Conservation (phyloP, 1,140 invertebrate genomes). For the Dinoponera quadriceps region DNA sequence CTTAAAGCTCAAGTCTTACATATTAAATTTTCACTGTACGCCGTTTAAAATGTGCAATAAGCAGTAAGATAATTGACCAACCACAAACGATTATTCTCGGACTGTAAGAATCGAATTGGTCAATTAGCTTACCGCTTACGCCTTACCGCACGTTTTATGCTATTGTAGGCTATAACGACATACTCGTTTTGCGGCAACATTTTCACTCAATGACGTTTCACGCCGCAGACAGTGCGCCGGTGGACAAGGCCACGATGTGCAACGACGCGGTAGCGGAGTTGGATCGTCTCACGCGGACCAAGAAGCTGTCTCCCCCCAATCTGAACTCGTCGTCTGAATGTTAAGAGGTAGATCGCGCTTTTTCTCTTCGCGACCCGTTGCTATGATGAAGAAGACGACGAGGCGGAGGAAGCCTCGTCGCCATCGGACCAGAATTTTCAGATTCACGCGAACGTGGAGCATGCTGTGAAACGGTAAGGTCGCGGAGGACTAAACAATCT, state of each 20-base stretch:
- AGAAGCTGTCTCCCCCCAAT: slow-evolving; percentile 86
- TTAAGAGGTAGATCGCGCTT: slow-evolving; percentile 61
- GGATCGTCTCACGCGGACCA: slow-evolving; percentile 93
- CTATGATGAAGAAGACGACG: slow-evolving; percentile 4
- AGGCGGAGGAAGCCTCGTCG: not conserved
- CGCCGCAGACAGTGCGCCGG: slow-evolving; percentile 82
- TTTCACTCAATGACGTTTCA: not conserved
- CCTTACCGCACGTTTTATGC: no score
- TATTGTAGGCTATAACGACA: no score
- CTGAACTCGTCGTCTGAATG: slow-evolving; percentile 81
- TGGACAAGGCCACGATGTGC: slow-evolving; percentile 90
- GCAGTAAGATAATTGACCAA: no score
- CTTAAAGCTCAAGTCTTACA: no score
- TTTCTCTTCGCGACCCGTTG: slow-evolving; percentile 59
- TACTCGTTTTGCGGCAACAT: not conserved
- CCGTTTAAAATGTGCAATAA: no score
- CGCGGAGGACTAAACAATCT: slow-evolving; percentile 28
- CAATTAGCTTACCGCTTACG: no score
- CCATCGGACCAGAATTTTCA: slow-evolving; percentile 10
- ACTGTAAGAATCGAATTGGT: no score
- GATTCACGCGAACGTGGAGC: not conserved
- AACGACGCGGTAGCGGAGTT: slow-evolving; percentile 97
- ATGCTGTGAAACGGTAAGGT: not conserved
- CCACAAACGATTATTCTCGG: no score
- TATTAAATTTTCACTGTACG: no score